These are phyloP conservation scores for Lutraria lutraria DNA, from an alignment of 2,888 invertebrate species.

Conservation along the genomic window DNA sequence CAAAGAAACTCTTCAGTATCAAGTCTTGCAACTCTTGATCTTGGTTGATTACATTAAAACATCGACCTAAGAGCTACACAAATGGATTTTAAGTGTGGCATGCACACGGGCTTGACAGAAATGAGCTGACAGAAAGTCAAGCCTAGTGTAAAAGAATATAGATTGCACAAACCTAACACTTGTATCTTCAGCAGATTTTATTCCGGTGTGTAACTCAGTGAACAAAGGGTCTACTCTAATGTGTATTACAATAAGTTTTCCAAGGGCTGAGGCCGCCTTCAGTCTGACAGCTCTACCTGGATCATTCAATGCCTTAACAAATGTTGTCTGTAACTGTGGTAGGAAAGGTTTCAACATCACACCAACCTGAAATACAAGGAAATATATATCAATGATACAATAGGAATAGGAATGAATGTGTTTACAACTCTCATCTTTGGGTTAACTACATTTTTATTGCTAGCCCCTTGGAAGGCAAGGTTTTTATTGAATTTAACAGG, in stretches of 20 bases:
- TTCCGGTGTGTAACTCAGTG: conserved; percentile 94
- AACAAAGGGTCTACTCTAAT: conserved; percentile 97
- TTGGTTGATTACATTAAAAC: no score
- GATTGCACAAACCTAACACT: conserved; percentile 89
- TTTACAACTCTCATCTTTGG: no score
- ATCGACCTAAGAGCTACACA: no score
- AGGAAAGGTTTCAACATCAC: conserved; percentile 98
- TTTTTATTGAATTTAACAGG: no score
- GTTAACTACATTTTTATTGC: no score
- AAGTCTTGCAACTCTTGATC: no score
- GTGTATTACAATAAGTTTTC: conserved; percentile 96
- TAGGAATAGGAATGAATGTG: not conserved
- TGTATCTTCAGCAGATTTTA: conserved; percentile 93
- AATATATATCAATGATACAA: not conserved
- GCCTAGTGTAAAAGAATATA: not conserved
- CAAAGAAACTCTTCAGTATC: no score
- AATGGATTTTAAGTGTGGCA: no score
- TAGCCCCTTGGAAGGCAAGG: no score
- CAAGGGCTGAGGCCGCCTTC: conserved; percentile 94
- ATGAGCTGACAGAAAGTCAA: not conserved
- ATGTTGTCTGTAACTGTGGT: conserved; percentile 99
- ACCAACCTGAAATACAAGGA: conserved; percentile 91
- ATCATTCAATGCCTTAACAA: conserved; percentile 97
- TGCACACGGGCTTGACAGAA: no score
- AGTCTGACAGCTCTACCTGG: conserved; percentile 94